Evolutionary conservation across 1,140 invertebrate genomes (phyloP), one percentile per base, ranked within the genome.

Genomic region (Macrocentrus cingulum): DNA sequence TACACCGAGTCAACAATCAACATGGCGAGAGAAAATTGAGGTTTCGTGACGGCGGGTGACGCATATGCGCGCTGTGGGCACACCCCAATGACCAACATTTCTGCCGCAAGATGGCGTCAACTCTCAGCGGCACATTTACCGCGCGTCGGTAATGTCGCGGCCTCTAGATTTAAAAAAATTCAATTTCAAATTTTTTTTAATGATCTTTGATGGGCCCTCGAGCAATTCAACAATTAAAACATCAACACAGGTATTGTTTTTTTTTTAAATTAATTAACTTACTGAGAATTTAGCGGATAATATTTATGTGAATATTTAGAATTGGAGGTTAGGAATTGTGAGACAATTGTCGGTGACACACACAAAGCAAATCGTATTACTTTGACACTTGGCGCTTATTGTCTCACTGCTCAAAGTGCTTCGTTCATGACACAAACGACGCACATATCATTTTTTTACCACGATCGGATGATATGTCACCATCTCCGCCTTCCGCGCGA

Each of bases 21-120:
- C 60, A 59, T 48, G 25, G 53, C 50, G 29, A 60, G 52, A 65
- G 60, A 67, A 66, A 68, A 67, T 57, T 56, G 41, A 53, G 61
- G 61, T 67, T 69, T 68, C 66, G 66, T 34, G 11, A 7, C 6
- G 6, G 11, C 66, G 63, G 60, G 59, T 69, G 68, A 69, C 68
- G 68, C 66, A 69, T 68, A 65, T 60, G 59, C 44, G 36, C 56
- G 29, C 7, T 11, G 36, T 15, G 59, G 61, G 59, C 52, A 69
- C 63, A 60, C 63, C 66, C 66, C 20, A 37, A 13, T 60, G 48
- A 11, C 9, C 16, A 11, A 9, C 44, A 58, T 66, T 68, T 68
- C 63, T 58, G 50, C 44, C 59, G 11, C 36, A 16, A 68, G 62
- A 50, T 55, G 56, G 53, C 64, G 45, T 25, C 29, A 46, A 20